A percentile compares a stretch with the other conserved stretches of the same genome.
phyloP scores from a whole-genome alignment of 2,888 invertebrate species.

The Tuberolachnus salignus region DNA sequence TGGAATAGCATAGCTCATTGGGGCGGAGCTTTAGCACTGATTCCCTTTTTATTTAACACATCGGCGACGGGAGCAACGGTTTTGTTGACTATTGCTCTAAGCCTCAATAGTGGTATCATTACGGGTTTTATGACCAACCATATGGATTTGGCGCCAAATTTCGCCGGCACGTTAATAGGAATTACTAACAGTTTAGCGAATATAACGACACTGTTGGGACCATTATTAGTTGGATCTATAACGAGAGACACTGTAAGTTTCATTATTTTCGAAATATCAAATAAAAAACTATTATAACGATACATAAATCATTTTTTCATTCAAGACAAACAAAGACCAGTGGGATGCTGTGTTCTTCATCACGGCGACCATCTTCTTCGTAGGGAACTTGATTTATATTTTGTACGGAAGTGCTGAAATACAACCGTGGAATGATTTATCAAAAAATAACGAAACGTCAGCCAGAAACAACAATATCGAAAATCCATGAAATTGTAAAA shows the following conservation, averaged over 20 bases:
- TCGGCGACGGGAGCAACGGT: slow-evolving; percentile 68
- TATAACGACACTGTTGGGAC: slow-evolving; percentile 79
- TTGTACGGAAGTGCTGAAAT: slow-evolving; percentile 71
- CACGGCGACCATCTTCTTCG: slow-evolving; percentile 73
- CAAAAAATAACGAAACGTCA: not conserved
- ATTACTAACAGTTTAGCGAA: slow-evolving; percentile 82
- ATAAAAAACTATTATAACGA: no score
- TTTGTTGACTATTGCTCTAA: slow-evolving; percentile 74
- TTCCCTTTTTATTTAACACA: slow-evolving; percentile 60
- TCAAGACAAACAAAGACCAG: slow-evolving; percentile 62
- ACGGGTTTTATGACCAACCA: slow-evolving; percentile 74
- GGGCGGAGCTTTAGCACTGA: slow-evolving; percentile 64
- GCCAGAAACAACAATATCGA: not conserved
- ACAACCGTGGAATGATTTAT: slow-evolving; percentile 75
- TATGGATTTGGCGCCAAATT: slow-evolving; percentile 83
- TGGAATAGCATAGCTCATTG: slow-evolving; percentile 68
- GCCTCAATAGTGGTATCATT: slow-evolving; percentile 76
- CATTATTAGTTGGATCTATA: slow-evolving; percentile 74
- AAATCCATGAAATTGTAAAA: not conserved
- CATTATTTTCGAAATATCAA: not conserved
- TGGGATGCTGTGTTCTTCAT: slow-evolving; percentile 80
- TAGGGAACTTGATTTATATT: slow-evolving; percentile 73
- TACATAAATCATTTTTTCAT: not conserved
- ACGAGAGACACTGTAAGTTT: slow-evolving; percentile 71
- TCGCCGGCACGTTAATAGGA: slow-evolving; percentile 84